Conservation (phyloP, 92 coral and sea anemone genomes). For the Heliopora coerulea region DNA sequence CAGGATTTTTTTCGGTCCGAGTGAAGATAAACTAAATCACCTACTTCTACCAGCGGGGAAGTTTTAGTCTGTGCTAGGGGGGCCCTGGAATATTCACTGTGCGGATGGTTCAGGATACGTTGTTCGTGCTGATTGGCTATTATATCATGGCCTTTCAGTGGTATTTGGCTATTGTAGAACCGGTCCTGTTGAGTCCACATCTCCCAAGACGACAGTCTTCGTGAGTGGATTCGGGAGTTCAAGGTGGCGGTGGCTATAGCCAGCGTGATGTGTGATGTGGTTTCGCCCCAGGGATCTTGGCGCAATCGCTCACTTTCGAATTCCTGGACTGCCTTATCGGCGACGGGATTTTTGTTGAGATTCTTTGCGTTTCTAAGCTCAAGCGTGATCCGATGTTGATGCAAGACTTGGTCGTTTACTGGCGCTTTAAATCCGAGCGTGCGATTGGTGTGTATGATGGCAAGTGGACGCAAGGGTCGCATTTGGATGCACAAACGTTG, state of each 20-base stretch:
- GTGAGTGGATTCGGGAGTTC: conserved; percentile 33
- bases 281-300: too few relatives aligned
- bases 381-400: conserved; percentile 33
- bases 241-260: conserved; percentile 31
- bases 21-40: conserved; percentile 34
- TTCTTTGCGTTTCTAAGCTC: conserved; percentile 40
- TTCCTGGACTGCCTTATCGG: conserved; percentile 53
- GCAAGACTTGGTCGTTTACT: conserved; percentile 32
- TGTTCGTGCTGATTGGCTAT: too few relatives aligned
- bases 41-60: neutral
- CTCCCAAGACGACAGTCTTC: conserved; percentile 30
- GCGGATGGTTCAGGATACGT: conserved; percentile 47
- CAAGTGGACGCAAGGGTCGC: too few relatives aligned
- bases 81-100: conserved; percentile 25
- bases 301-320: conserved; percentile 48
- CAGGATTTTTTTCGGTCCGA: conserved; percentile 37
- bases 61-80: neutral
- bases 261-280: too few relatives aligned
- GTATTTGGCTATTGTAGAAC: conserved; percentile 34
- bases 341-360: conserved; percentile 49
- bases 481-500: neutral
- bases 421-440: neutral
- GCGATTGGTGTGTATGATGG: too few relatives aligned
- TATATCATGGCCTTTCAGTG: conserved; percentile 11
- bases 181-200: conserved; percentile 40